Percentiles rank a stretch among this genome's conserved stretches.
These are phyloP conservation scores for Saccostrea glomerata DNA, from an alignment of 1,140 invertebrate species.

Conservation along the genomic window DNA sequence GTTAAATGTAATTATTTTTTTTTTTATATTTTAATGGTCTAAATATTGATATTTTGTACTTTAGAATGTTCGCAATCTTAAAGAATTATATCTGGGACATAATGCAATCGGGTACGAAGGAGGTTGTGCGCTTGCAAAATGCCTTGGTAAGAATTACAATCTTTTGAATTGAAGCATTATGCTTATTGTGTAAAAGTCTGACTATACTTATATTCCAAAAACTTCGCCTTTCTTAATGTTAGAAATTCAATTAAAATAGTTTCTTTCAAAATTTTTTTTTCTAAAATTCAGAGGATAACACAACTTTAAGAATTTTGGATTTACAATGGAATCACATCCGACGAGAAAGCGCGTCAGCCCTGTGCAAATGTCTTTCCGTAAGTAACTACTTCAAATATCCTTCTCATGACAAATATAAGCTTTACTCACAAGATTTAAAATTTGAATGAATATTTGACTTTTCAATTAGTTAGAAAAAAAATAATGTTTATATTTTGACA, in stretches of 20 bases:
- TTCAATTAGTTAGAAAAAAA: background rate
- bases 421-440: background rate
- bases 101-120: slow-evolving; percentile 65
- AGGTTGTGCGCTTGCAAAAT: slow-evolving; percentile 58
- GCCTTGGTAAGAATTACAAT: slow-evolving; percentile 55
- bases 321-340: slow-evolving; percentile 68
- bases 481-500: slow-evolving; percentile 34
- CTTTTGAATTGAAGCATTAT: background rate
- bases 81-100: slow-evolving; percentile 64
- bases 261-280: background rate
- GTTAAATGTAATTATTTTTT: background rate
- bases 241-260: too few species aligned
- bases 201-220: background rate
- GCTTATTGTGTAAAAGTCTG: background rate
- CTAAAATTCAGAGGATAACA: slow-evolving; percentile 42
- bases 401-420: background rate
- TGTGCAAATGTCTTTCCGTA: slow-evolving; percentile 62
- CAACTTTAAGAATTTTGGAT: slow-evolving; percentile 59
- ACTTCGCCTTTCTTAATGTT: too few species aligned
- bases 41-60: background rate
- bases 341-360: slow-evolving; percentile 59
- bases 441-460: too few species aligned
- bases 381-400: background rate
- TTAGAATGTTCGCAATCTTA: slow-evolving; percentile 58
- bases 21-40: background rate